Base-by-base conservation (phyloP, 1,140 invertebrate species). In the Drosophila littoralis region DNA sequence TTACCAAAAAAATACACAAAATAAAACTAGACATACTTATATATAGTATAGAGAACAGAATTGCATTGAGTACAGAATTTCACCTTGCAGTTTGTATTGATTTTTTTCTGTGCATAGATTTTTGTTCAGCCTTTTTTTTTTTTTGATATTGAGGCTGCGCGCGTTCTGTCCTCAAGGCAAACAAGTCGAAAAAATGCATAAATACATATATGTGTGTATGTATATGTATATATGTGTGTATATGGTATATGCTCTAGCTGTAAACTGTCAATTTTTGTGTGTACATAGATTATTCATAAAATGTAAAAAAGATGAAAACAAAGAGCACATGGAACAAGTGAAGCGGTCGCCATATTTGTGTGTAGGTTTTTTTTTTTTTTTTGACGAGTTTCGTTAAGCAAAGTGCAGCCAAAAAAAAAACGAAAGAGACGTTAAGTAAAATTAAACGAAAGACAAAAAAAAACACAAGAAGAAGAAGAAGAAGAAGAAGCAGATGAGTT, bases 61-160 rank as follows among this genome's bases (percentile, higher is more conserved):
- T 32, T 60, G 58, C 51, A 71, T 71, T 28, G 13, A 15, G 43
- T 9, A 35, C 7, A 10, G 6, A 22, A 33, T 60, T 60, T 70
- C 48, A 60, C 55, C 74, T 74, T 89, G 84, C 84, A 85, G 8
- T 79, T 86, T 76, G 36, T 86, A 86, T 90, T 80, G 81, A 88
- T 86, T 86, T 86, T 28, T 28, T 5, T 79, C 66, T 48, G 28
- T 51, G 45, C 50, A 51, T 45, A 52, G 51, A 40, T 64, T 40
- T 52, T 58, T 17, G 17, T 17, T 17, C 17, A 17, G 17, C 17
- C 1, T 17, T 35, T 15, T 55, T 28, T 17, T 35, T 36, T 10
- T 55, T 43, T 43, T 13, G 7, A n/a, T n/a, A 32, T 38, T 61
- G 59, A 61, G 59, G 45, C 59, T 61, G 58, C 43, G 43, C 43